These are phyloP conservation scores for Catocala sponsa DNA, from an alignment of 2,888 invertebrate species.

Conservation along the genomic window DNA sequence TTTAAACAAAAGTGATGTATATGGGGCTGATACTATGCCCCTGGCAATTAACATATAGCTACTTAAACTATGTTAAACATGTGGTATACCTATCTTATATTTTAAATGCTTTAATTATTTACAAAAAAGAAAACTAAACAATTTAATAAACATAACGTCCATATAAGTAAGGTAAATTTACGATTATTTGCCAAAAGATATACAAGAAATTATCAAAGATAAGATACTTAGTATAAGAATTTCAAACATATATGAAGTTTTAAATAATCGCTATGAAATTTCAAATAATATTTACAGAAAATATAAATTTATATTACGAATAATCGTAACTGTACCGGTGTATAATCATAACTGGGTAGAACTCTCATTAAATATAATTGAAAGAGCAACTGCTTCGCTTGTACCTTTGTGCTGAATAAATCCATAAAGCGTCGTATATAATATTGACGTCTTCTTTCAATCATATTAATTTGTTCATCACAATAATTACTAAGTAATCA, in stretches of 20 bases:
- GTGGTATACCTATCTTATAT: conserved; percentile 57
- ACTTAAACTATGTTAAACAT: conserved; percentile 52
- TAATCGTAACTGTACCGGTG: conserved; percentile 25
- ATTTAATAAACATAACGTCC: conserved; percentile 42
- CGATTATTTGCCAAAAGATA: conserved; percentile 16
- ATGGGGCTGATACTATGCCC: conserved; percentile 30
- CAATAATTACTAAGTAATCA: background rate
- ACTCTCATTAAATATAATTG: background rate
- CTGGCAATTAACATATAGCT: conserved; percentile 36
- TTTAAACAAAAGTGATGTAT: conserved; percentile 54
- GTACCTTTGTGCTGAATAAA: too few relatives aligned
- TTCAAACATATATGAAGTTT: background rate
- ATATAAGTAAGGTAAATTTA: conserved; percentile 28
- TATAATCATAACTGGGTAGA: conserved; percentile 15
- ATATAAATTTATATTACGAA: conserved; percentile 13
- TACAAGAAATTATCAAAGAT: conserved; percentile 3
- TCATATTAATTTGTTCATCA: conserved; percentile 4
- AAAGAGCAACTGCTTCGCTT: too few relatives aligned
- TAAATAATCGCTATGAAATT: background rate
- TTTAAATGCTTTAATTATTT: conserved; percentile 63
- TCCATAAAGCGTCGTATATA: background rate
- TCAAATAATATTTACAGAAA: conserved; percentile 45
- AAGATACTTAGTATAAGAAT: background rate
- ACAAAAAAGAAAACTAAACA: conserved; percentile 54
- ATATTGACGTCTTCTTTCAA: conserved; percentile 3